Conservation (phyloP, 2,113 vertebrate species). For the Ptilonorhynchus violaceus region DNA sequence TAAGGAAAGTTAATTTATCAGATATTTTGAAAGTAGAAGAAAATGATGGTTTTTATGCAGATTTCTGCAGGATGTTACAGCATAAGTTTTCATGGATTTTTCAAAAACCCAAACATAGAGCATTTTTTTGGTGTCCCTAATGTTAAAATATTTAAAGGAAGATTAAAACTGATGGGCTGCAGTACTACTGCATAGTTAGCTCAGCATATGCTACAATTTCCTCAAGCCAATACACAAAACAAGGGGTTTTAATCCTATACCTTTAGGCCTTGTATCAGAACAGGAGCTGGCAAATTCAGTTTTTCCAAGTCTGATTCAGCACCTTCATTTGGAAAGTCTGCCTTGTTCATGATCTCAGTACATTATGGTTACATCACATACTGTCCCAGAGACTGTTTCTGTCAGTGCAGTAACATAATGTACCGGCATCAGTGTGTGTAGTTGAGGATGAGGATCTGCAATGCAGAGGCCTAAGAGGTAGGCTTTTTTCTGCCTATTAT, state of each 20-base stretch:
- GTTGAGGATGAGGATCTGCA: not conserved
- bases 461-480: not conserved
- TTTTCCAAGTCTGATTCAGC: not conserved
- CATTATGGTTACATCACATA: not conserved
- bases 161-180: not conserved
- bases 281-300: not conserved
- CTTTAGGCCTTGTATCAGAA: not conserved
- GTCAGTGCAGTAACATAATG: not conserved
- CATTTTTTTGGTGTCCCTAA: not conserved
- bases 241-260: not conserved
- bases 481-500: not conserved
- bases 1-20: not conserved
- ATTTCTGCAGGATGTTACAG: not conserved
- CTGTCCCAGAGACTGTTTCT: not conserved
- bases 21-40: not conserved
- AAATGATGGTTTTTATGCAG: not conserved
- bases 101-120: not conserved
- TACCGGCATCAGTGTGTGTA: fast-evolving
- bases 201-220: not conserved
- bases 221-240: not conserved
- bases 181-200: not conserved
- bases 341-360: not conserved
- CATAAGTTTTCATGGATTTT: not conserved
- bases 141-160: not conserved
- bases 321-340: not conserved